Percentiles rank a stretch among this genome's conserved stretches.
These are phyloP conservation scores for Scolopax mira DNA, from an alignment of 2,113 vertebrate genomes.

Conservation along the genomic window DNA sequence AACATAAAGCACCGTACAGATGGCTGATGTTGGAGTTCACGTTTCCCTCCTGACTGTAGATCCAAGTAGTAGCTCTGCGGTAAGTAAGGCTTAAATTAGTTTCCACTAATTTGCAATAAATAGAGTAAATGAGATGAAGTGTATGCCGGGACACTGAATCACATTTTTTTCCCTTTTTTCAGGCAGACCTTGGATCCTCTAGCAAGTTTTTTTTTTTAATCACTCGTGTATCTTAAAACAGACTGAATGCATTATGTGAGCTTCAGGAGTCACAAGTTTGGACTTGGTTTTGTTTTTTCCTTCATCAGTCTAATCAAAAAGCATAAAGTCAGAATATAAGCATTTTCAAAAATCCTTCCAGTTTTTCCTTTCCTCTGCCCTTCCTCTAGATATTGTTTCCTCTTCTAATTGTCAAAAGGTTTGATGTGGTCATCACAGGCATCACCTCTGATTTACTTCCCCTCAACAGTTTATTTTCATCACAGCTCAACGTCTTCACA, in stretches of 20 bases:
- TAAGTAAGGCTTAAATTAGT: not conserved
- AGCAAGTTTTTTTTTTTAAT: not conserved
- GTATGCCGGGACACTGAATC: not conserved
- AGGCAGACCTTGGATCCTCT: not conserved
- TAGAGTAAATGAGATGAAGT: not conserved
- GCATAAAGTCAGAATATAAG: not conserved
- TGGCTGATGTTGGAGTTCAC: not conserved
- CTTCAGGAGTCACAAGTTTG: not conserved
- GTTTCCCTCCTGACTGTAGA: not conserved
- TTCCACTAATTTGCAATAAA: not conserved
- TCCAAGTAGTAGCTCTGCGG: not conserved
- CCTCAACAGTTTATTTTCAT: not conserved
- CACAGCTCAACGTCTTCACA: not conserved
- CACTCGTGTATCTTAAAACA: not conserved
- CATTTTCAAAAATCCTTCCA: not conserved
- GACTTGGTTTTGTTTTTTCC: not conserved
- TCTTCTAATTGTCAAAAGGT: not conserved
- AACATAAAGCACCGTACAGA: not conserved
- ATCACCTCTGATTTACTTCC: not conserved
- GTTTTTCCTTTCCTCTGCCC: not conserved
- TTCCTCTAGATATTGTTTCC: not conserved
- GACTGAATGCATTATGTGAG: not conserved
- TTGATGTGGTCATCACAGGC: not conserved
- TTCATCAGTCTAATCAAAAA: not conserved
- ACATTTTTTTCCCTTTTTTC: rapidly evolving